Percentiles rank a stretch among this genome's conserved stretches.
phyloP scores from a whole-genome alignment of 2,113 vertebrate species.

The Platichthys stellatus region DNA sequence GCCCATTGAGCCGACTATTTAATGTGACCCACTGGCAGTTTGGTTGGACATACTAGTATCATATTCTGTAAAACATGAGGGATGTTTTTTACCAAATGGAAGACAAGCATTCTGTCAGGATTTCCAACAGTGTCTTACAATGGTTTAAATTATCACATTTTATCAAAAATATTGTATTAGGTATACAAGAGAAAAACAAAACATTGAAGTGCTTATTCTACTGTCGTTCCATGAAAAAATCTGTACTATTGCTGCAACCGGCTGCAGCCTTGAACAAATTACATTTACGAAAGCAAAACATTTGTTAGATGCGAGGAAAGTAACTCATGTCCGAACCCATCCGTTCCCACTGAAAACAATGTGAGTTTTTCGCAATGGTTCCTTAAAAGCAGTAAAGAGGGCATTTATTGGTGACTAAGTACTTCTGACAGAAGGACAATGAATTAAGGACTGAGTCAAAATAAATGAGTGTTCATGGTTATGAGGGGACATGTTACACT shows the following conservation, averaged over 20 bases:
- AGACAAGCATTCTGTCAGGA: too few species aligned
- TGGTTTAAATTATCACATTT: neutral
- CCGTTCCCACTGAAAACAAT: neutral
- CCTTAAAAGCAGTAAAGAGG: neutral
- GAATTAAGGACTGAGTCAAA: neutral
- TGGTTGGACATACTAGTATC: too few species aligned
- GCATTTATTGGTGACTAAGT: neutral
- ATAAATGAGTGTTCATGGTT: neutral
- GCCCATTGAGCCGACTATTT: too few species aligned
- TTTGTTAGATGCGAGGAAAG: neutral
- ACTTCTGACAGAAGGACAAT: neutral
- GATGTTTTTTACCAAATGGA: too few species aligned
- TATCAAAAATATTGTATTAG: neutral
- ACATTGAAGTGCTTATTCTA: too few species aligned
- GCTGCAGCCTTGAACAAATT: too few species aligned
- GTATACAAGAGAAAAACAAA: neutral
- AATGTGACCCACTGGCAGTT: too few species aligned
- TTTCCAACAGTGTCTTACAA: too few species aligned
- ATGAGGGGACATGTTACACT: neutral
- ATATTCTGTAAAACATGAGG: too few species aligned
- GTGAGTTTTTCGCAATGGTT: neutral
- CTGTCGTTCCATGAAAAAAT: too few species aligned
- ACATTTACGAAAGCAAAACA: too few species aligned
- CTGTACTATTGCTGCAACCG: too few species aligned
- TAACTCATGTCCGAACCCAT: neutral